Conservation (phyloP, 2,888 invertebrate species). For the Spodoptera picta region DNA sequence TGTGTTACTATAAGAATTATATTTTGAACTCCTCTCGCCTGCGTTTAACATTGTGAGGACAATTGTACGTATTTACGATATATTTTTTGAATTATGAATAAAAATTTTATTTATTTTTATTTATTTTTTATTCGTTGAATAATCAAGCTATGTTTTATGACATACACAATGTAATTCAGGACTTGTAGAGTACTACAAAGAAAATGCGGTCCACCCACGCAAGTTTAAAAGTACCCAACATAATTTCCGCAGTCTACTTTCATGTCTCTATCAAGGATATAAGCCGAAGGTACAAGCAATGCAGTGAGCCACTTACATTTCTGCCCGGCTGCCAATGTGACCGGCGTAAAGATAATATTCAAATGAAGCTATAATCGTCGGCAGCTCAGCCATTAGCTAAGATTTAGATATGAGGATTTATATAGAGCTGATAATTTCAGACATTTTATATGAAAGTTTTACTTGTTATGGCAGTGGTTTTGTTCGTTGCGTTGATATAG, state of each 20-base stretch:
- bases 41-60: too few species aligned
- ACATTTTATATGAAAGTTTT: not conserved
- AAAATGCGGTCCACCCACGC: conserved; percentile 32
- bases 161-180: too few species aligned
- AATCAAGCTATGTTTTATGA: too few species aligned
- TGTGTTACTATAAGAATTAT: too few species aligned
- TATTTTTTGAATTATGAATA: too few species aligned
- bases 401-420: conserved; percentile 50
- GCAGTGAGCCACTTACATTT: conserved; percentile 57
- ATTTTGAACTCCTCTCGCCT: too few species aligned
- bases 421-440: conserved; percentile 28
- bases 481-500: too few species aligned
- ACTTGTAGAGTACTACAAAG: conserved; percentile 1
- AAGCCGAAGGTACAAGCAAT: conserved; percentile 47
- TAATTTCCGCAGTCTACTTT: conserved; percentile 16
- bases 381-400: conserved; percentile 52
- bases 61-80: too few species aligned
- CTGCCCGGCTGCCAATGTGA: conserved; percentile 51
- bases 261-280: conserved; percentile 56
- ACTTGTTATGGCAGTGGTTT: too few species aligned
- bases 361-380: conserved; percentile 68
- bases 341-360: conserved; percentile 69
- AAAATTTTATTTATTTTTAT: too few species aligned
- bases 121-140: too few species aligned
- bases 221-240: conserved; percentile 1